A percentile compares a stretch with the other conserved stretches of the same genome.
These are phyloP conservation scores for Axea sp. DNA, from an alignment of 2,888 invertebrate genomes.

Conservation along the genomic window DNA sequence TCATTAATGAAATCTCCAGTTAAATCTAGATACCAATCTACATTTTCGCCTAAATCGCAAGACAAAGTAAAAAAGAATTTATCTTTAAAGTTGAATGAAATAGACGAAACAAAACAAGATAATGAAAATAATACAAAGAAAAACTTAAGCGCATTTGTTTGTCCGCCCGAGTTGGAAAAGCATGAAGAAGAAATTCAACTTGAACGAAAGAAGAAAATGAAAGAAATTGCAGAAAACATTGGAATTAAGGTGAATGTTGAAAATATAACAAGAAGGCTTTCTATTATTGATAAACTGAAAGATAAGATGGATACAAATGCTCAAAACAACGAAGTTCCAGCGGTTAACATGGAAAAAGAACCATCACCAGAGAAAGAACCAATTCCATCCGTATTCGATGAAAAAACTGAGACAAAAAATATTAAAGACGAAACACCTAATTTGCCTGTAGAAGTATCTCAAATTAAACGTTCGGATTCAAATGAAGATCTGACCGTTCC, in stretches of 20 bases:
- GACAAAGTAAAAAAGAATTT: constrained; percentile 10
- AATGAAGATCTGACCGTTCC: constrained; percentile 6
- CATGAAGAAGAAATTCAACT: constrained; percentile 80
- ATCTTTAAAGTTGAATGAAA: background rate
- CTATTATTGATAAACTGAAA: constrained; percentile 75
- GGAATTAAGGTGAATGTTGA: constrained; percentile 70
- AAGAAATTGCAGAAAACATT: constrained; percentile 78
- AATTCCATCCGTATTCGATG: background rate
- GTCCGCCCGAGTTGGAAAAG: constrained; percentile 77
- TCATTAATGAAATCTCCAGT: background rate
- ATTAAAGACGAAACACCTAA: background rate
- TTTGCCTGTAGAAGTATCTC: background rate
- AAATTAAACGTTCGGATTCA: constrained; percentile 7
- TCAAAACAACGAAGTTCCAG: constrained; percentile 7
- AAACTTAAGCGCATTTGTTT: constrained; percentile 76
- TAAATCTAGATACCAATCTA: constrained; percentile 8
- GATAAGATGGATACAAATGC: constrained; percentile 73
- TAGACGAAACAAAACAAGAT: background rate
- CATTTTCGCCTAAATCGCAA: background rate
- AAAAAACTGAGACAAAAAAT: background rate
- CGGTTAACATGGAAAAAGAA: constrained; percentile 1
- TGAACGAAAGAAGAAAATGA: constrained; percentile 80
- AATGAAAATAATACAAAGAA: constrained; percentile 34
- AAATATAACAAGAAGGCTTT: constrained; percentile 70
- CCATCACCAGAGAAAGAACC: constrained; percentile 10